A percentile compares a stretch with the other conserved stretches of the same genome.
Evolutionary conservation across 1,140 invertebrate genomes (phyloP).

Genomic region (Hycleus phaleratus): DNA sequence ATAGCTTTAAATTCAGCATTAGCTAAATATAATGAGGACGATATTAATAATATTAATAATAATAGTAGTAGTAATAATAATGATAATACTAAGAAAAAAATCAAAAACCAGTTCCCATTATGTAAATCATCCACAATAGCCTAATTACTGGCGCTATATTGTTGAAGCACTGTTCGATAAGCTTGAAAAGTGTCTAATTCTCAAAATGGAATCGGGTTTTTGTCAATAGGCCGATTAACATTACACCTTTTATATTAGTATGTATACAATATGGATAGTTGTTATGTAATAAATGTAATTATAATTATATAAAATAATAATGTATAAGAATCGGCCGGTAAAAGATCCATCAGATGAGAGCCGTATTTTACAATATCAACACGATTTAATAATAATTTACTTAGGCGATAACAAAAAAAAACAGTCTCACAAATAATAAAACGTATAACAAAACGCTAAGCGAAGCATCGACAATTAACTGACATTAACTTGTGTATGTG

Average conservation of each 20-base stretch:
- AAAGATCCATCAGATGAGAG: constrained; percentile 15
- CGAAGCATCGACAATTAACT: constrained; percentile 26
- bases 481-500: constrained; percentile 65
- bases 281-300: not conserved
- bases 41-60: too few relatives aligned
- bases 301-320: too few relatives aligned
- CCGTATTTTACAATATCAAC: constrained; percentile 24
- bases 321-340: not conserved
- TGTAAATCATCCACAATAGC: constrained; percentile 6
- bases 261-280: too few relatives aligned
- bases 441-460: constrained; percentile 18
- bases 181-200: constrained; percentile 1
- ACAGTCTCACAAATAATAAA: constrained; percentile 25
- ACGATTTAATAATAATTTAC: constrained; percentile 24
- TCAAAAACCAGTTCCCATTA: constrained; percentile 12
- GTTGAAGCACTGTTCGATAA: not conserved
- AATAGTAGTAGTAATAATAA: too few relatives aligned
- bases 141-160: not conserved
- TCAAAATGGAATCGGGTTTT: constrained; percentile 18
- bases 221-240: not conserved
- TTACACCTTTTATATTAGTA: too few relatives aligned
- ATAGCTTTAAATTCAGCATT: constrained; percentile 19
- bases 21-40: constrained; percentile 13
- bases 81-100: not conserved
- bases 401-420: constrained; percentile 18